A percentile compares a stretch with the other conserved stretches of the same genome.
phyloP scores from a whole-genome alignment of 2,113 vertebrate species.

The Scalopus aquaticus region DNA sequence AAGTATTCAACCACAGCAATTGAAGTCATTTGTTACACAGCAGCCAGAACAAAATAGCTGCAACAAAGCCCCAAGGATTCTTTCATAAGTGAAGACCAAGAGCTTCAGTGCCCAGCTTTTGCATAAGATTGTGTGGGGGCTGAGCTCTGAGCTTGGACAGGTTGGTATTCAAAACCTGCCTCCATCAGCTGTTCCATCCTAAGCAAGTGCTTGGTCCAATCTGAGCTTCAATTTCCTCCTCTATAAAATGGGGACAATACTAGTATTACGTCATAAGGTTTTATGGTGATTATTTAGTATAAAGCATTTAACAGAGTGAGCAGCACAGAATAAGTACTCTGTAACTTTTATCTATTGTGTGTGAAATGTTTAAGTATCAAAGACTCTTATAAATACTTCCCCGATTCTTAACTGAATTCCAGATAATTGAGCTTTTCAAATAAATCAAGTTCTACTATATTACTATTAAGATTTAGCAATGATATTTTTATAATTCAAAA shows the following conservation, averaged over 20 bases:
- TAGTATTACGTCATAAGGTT: not conserved
- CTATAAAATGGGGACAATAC: not conserved
- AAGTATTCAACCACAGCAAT: not conserved
- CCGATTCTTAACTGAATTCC: not conserved
- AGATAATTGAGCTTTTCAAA: not conserved
- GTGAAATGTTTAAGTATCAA: not conserved
- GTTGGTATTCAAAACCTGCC: not conserved
- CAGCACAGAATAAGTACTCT: not conserved
- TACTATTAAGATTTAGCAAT: not conserved
- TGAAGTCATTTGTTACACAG: not conserved
- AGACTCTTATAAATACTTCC: not conserved
- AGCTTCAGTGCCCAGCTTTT: not conserved
- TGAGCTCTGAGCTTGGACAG: not conserved
- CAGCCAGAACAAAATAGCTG: not conserved
- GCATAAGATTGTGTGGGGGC: not conserved
- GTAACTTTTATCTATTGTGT: not conserved
- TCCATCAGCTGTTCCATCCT: not conserved
- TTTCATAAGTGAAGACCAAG: not conserved
- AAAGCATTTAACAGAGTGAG: not conserved
- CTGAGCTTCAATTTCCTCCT: not conserved
- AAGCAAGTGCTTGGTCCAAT: not conserved
- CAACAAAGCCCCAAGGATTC: not conserved
- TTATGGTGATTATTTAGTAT: not conserved
- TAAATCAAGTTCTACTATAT: not conserved
- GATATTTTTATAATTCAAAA: slow-evolving; percentile 8